phyloP scores from a whole-genome alignment of 2,888 invertebrate species.

The Perizoma flavofasciatum region DNA sequence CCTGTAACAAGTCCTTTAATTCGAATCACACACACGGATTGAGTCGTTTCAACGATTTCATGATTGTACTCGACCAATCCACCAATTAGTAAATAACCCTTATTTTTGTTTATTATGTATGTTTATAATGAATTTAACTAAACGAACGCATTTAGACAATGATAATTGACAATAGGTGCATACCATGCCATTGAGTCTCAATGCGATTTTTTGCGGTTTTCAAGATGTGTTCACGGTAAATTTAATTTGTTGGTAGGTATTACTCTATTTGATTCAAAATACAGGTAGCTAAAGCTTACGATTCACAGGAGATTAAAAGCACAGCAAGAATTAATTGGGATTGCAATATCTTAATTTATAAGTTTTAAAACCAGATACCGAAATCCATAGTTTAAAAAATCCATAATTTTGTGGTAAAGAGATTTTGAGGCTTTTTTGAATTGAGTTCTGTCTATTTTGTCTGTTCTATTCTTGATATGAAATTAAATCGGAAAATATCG shows the following conservation, averaged over 20 bases:
- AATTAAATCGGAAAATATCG: no score
- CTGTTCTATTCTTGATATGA: no score
- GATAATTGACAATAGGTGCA: constrained; percentile 57
- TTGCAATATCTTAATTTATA: constrained; percentile 9
- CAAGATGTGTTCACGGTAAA: constrained; percentile 51
- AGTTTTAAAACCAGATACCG: neutral
- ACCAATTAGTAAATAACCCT: constrained; percentile 77
- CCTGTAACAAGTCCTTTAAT: constrained; percentile 78
- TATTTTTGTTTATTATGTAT: constrained; percentile 64
- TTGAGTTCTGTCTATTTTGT: no score
- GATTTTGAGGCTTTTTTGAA: no score
- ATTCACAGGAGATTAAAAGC: constrained; percentile 15
- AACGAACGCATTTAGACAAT: constrained; percentile 67
- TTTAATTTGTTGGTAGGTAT: constrained; percentile 43
- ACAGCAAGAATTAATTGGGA: constrained; percentile 14
- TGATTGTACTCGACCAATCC: constrained; percentile 56
- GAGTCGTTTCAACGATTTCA: constrained; percentile 73
- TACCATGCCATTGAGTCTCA: constrained; percentile 55
- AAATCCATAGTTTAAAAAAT: no score
- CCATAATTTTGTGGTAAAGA: no score
- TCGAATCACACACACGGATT: constrained; percentile 77
- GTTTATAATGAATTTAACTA: constrained; percentile 52
- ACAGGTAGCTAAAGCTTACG: constrained; percentile 31
- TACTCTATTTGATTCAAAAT: constrained; percentile 38
- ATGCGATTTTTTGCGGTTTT: constrained; percentile 57